A percentile compares a stretch with the other conserved stretches of the same genome.
phyloP scores from a whole-genome alignment of 2,888 invertebrate genomes.

The Scaeva pyrastri region DNA sequence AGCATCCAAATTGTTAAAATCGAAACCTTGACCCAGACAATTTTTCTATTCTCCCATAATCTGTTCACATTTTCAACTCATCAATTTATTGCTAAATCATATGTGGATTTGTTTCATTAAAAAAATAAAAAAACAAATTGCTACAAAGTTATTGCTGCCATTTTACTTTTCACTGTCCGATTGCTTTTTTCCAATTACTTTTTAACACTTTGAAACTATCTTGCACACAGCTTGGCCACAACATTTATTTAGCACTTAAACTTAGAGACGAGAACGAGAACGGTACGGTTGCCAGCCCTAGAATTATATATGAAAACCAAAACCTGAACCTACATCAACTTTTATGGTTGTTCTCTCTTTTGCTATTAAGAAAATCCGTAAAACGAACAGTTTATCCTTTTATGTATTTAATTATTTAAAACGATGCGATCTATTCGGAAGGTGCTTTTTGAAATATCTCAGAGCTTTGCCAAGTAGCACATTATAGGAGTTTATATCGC shows the following conservation, averaged over 20 bases:
- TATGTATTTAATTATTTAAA: slow-evolving; percentile 71
- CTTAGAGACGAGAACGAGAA: not conserved
- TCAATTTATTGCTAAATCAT: not conserved
- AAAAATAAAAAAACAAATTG: slow-evolving; percentile 1
- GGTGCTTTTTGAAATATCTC: slow-evolving; percentile 30
- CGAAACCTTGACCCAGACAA: too few relatives aligned
- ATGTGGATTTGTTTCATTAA: not conserved
- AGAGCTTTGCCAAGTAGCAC: slow-evolving; percentile 17
- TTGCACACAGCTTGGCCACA: slow-evolving; percentile 34
- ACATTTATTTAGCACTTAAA: slow-evolving; percentile 38
- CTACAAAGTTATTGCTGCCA: not conserved
- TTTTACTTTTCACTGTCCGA: not conserved
- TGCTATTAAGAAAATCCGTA: not conserved
- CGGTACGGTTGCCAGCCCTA: too few relatives aligned
- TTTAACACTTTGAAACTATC: slow-evolving; percentile 37
- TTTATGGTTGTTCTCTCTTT: not conserved
- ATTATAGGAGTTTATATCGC: not conserved
- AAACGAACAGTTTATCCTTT: slow-evolving; percentile 56
- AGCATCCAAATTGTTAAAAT: too few relatives aligned
- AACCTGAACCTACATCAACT: slow-evolving; percentile 14
- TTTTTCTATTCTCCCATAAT: too few relatives aligned
- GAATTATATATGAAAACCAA: not conserved
- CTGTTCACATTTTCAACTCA: not conserved
- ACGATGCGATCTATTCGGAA: slow-evolving; percentile 37
- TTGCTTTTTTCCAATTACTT: slow-evolving; percentile 29